Conservation (phyloP, 2,113 vertebrate species). For the Nettapus auritus region DNA sequence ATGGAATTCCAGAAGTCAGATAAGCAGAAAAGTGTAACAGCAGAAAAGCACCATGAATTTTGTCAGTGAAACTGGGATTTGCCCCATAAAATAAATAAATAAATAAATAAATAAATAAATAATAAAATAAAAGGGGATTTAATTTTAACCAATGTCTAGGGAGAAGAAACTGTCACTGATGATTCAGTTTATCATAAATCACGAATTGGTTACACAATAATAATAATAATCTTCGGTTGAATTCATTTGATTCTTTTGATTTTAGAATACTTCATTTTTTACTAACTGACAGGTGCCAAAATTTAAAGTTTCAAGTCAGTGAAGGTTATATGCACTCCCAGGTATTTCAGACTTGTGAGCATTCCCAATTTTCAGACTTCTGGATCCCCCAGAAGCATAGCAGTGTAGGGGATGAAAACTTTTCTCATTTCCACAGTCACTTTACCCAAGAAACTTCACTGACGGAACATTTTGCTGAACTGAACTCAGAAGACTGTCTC, state of each 20-base stretch:
- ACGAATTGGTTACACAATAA: not conserved
- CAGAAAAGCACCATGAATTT: not conserved
- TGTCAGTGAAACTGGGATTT: not conserved
- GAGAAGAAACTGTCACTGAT: not conserved
- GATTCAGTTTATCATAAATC: not conserved
- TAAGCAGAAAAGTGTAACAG: not conserved
- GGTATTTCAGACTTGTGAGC: not conserved
- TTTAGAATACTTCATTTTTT: not conserved
- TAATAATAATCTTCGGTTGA: not conserved
- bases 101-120: not conserved
- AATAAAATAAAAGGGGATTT: not conserved
- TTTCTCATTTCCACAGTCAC: not conserved
- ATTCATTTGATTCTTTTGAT: not conserved
- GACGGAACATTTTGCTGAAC: not conserved
- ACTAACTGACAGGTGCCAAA: not conserved
- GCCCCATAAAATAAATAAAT: not conserved
- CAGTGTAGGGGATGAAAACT: not conserved
- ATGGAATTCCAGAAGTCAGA: not conserved
- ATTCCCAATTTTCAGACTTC: not conserved
- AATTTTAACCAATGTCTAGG: not conserved
- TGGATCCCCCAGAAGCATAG: not conserved
- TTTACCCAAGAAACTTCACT: fast-evolving
- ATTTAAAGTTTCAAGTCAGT: not conserved
- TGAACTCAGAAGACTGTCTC: not conserved
- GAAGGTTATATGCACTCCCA: not conserved